Conservation (phyloP, 2,888 invertebrate species). For the Clunio marinus region DNA sequence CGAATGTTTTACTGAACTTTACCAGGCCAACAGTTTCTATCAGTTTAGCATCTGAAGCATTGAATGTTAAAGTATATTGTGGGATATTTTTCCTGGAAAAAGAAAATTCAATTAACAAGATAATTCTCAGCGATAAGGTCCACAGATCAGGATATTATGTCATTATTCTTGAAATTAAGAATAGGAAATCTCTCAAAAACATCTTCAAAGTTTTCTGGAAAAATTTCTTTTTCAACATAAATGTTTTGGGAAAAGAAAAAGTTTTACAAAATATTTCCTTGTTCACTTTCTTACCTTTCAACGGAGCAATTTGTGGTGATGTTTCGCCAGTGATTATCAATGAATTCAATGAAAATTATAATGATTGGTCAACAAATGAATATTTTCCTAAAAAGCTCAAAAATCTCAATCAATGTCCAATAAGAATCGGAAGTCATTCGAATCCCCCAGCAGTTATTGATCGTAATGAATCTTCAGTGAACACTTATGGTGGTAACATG, state of each 20-base stretch:
- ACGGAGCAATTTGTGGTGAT: neutral
- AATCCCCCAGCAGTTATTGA: neutral
- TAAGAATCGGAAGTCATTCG: neutral
- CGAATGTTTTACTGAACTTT: too few relatives aligned
- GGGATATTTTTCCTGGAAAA: too few relatives aligned
- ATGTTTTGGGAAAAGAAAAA: neutral
- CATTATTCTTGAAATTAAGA: too few relatives aligned
- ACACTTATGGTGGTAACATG: neutral
- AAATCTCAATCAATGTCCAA: neutral
- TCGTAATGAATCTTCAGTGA: neutral
- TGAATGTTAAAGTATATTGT: too few relatives aligned
- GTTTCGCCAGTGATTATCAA: neutral
- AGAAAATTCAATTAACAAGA: too few relatives aligned
- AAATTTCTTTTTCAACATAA: neutral
- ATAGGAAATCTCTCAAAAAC: too few relatives aligned
- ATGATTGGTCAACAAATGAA: neutral
- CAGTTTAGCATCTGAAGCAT: too few relatives aligned
- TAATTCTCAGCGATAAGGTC: too few relatives aligned
- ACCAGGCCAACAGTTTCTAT: too few relatives aligned
- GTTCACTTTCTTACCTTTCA: constrained; percentile 1
- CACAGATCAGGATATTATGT: too few relatives aligned
- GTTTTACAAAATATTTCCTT: too few relatives aligned
- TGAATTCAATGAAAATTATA: neutral
- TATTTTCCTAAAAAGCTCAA: neutral
- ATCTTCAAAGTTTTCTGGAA: constrained; percentile 3